Base-by-base conservation (phyloP, 1,140 invertebrate species). In the Neotoxoptera formosana region DNA sequence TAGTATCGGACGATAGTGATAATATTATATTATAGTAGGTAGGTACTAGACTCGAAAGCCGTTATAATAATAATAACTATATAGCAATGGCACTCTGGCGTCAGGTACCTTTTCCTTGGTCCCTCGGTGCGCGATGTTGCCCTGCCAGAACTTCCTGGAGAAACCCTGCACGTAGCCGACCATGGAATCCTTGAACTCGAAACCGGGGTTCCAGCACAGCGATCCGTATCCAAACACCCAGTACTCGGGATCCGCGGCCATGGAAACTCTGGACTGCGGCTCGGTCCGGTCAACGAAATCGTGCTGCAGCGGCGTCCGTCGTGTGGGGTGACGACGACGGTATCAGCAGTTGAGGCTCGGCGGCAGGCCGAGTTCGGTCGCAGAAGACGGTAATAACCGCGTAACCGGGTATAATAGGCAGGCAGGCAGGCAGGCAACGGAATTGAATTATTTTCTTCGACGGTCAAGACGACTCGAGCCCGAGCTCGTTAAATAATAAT, bases 171-270 rank as follows among this genome's bases (percentile, higher is more conserved):
- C 96, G 94, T 97, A 97, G 20, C 98, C 98, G 21, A 97, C 96
- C 9, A 97, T 95, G 48, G 96, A 97, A 94, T 97, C 96, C 93
- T 96, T 95, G 95, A 96, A 98, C 93, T 97, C 96, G 95, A 98
- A 98, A 48, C 98, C 98, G 0, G 98, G 98, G 95, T 97, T 96
- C 98, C 98, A 98, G 95, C 98, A 98, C 8, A 98, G 95, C 2
- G 97, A 98, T 23, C 98, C 98, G 94, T 98, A 98, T 0, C 97
- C 98, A 94, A 98, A 98, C 30, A 98, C 96, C 98, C 98, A 98
- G 34, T 45, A 86, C n/a, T 93, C 81, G 41, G 96, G 51, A 84
- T 25, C n/a, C 11, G n/a, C 83, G 23, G 34, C 41, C 83, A 84
- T 84, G 21, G 14, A 0, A 25, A 41, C 81, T 34, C 0, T 41